Percentiles rank a stretch among this genome's conserved stretches.
Conservation (phyloP, 2,888 invertebrate genomes). For the Perdita meconis region DNA sequence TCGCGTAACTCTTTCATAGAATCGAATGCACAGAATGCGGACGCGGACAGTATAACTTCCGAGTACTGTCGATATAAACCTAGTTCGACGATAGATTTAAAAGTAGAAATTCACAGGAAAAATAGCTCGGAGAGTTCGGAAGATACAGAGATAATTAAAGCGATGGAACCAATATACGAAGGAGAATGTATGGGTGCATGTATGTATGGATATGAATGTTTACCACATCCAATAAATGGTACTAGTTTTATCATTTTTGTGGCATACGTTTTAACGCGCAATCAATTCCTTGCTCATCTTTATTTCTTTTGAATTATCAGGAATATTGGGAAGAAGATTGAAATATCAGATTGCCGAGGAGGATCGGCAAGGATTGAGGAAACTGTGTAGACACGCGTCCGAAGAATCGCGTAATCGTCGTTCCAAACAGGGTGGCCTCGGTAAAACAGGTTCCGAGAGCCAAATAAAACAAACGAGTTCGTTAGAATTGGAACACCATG, state of each 20-base stretch:
- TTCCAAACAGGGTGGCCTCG: constrained; percentile 80
- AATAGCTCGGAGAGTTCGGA: constrained; percentile 95
- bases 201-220: constrained; percentile 73
- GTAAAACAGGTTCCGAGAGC: constrained; percentile 84
- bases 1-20: constrained; percentile 85
- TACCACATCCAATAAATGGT: constrained; percentile 76
- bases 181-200: constrained; percentile 73
- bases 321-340: constrained; percentile 75
- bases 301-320: constrained; percentile 25
- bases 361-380: constrained; percentile 74
- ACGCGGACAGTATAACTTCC: constrained; percentile 83
- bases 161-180: constrained; percentile 77
- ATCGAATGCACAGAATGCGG: constrained; percentile 82
- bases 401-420: constrained; percentile 80
- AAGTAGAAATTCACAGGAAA: constrained; percentile 96
- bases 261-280: background rate
- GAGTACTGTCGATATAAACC: constrained; percentile 82
- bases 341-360: constrained; percentile 78
- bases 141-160: constrained; percentile 85
- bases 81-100: constrained; percentile 88
- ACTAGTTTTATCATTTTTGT: constrained; percentile 41
- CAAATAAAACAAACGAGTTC: constrained; percentile 86
- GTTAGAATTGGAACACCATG: constrained; percentile 85
- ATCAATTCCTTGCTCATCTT: background rate
- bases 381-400: constrained; percentile 79